Base-by-base conservation (phyloP, 2,888 invertebrate species). In the Sphaerophoria rueppellii region DNA sequence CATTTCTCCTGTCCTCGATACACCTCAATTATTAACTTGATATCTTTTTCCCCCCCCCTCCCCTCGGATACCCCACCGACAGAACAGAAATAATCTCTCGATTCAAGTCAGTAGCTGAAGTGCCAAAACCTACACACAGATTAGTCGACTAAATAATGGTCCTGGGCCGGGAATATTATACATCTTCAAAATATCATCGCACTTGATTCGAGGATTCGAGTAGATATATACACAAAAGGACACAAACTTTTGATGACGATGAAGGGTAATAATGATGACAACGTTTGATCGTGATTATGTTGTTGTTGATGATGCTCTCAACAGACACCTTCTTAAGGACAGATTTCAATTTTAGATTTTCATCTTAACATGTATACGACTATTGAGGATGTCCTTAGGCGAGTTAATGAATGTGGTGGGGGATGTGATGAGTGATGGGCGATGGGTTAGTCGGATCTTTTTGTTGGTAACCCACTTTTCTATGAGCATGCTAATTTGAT, bases 401-500 rank as follows among this genome's bases (percentile, higher is more conserved):
- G 52, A 54, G 61, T 69, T 70, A 67, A 67, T 54, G 65, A n/a
- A 16, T 65, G 32, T 24, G 14, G 34, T 67, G 65, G 37, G 6
- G 35, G 50, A 14, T 7, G 54, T 32, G 55, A 34, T 57, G 35
- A 24, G 24, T 57, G 35, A 14, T 57, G 57, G 34, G 12, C 12
- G 65, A n/a, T 52, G 24, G 12, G 60, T 57, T 57, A n/a, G 37
- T 37, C 4, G 16, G 16, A 48, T 34, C 6, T 16, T 60, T 24
- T 34, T 35, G 76, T 55, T 76, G 55, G 48, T 71, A 83, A 71
- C 79, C 82, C 71, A 75, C 24, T 83, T 74, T 60, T 52, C 40
- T 58, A 67, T 67, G 61, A 69, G 55, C 50, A 80, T 76, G 75
- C 80, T 83, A 83, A 83, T 83, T 80, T 75, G 75, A 83, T 83